Conservation (phyloP, 2,113 vertebrate genomes). For the Sula dactylatra region DNA sequence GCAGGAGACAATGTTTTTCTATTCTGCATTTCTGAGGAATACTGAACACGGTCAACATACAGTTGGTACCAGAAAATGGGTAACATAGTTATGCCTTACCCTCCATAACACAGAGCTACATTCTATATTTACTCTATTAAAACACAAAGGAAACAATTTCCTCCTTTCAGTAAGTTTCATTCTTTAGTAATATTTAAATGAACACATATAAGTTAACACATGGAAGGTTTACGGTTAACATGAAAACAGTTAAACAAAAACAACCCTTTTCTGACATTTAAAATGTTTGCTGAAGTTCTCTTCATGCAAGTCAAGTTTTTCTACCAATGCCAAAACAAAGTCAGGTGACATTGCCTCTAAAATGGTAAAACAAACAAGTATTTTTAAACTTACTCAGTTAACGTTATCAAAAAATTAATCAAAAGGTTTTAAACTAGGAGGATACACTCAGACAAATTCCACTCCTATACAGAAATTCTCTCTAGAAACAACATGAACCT, state of each 20-base stretch:
- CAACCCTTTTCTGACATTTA: not conserved
- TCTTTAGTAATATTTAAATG: not conserved
- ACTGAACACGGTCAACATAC: rapidly evolving
- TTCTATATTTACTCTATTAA: not conserved
- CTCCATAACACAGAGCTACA: not conserved
- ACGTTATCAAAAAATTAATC: not conserved
- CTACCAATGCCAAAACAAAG: not conserved
- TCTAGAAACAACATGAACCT: not conserved
- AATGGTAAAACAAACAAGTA: not conserved
- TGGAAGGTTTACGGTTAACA: not conserved
- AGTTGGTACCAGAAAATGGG: not conserved
- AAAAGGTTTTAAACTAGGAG: not conserved
- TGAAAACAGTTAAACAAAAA: not conserved
- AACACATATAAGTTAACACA: not conserved
- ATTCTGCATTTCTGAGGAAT: not conserved
- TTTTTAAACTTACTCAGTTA: not conserved
- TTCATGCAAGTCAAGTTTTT: not conserved
- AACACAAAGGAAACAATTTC: not conserved
- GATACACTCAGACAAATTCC: not conserved
- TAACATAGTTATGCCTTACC: not conserved
- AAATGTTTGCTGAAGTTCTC: not conserved
- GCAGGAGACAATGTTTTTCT: not conserved
- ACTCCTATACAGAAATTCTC: not conserved
- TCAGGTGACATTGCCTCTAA: not conserved
- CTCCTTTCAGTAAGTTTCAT: not conserved